phyloP scores from a whole-genome alignment of 2,113 vertebrate species.

The Antennarius striatus region DNA sequence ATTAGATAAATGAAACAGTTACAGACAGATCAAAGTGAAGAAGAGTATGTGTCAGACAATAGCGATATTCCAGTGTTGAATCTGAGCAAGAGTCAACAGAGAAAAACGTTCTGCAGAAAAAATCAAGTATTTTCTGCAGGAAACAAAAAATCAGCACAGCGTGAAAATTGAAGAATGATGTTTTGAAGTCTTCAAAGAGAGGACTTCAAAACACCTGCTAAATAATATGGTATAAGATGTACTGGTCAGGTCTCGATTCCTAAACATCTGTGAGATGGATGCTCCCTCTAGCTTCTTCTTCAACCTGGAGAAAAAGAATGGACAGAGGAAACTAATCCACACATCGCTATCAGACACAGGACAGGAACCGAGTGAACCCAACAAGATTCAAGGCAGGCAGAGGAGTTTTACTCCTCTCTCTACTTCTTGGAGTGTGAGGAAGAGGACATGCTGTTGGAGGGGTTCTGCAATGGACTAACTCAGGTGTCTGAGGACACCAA shows the following conservation, averaged over 20 bases:
- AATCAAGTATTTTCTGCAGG: no score
- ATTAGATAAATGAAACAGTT: no score
- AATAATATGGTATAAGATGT: neutral
- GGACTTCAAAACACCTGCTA: neutral
- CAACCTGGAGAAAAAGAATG: neutral
- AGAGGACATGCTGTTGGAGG: no score
- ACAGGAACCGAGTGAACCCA: neutral
- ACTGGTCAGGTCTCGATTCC: neutral
- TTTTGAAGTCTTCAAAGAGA: conserved; percentile 1
- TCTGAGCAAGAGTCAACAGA: no score
- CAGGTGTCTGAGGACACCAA: neutral
- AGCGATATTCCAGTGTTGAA: no score
- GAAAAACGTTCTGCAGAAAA: no score
- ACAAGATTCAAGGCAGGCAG: neutral
- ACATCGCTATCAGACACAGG: neutral
- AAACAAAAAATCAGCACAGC: no score
- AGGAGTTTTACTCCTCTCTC: neutral
- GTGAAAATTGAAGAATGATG: neutral
- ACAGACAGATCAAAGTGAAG: no score
- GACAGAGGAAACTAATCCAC: neutral
- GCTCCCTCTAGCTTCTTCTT: no score
- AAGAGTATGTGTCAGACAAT: no score
- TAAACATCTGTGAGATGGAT: neutral
- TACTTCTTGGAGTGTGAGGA: neutral
- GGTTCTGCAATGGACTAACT: no score